Base-by-base conservation (phyloP, 2,888 invertebrate species). In the Micropterix aruncella region DNA sequence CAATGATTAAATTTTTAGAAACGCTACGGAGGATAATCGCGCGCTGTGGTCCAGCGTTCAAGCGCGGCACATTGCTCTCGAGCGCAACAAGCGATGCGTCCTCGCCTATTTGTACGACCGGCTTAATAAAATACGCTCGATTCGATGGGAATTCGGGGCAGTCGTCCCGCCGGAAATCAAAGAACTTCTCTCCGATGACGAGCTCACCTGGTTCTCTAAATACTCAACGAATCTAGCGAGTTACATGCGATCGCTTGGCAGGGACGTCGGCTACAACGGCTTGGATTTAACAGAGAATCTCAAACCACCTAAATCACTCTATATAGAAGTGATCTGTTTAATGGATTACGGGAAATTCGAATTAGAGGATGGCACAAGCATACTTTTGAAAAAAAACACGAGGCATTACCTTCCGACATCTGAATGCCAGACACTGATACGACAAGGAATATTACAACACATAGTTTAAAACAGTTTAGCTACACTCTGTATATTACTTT, bases 101-200 rank as follows among this genome's bases (percentile, higher is more conserved):
- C 66, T 94, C 1, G 80, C 88, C 0, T 90, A 90, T 55, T 67
- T 89, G 43, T 84, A 87, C 60, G 87, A 86, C 55, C 73, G 97
- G 51, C 70, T 95, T 60, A 74, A 76, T 51, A 79, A 82, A 55
- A 77, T 97, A 16, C 78, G 85, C 53, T 80, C 85, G n/a, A 75
- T 93, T 62, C 74, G 97, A 40, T 97, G 97, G 97, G 89, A 94
- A 56, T 89, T 94, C 60, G 97, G 97, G 1, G 87, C 92, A 36
- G 83, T 93, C 40, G 62, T 97, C 44, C 95, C 96, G 0, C 62
- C 77, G 0, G 92, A 94, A 58, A 80, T 95, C 0, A 82, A 85
- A 58, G 73, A 77, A 44, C 78, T 85, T 48, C 65, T 95, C 37
- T 82, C 86, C 42, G 80, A 84, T 55, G 77, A 83, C 1, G 95